A percentile compares a stretch with the other conserved stretches of the same genome.
phyloP scores from a whole-genome alignment of 2,113 vertebrate genomes.

The Abramis brama region DNA sequence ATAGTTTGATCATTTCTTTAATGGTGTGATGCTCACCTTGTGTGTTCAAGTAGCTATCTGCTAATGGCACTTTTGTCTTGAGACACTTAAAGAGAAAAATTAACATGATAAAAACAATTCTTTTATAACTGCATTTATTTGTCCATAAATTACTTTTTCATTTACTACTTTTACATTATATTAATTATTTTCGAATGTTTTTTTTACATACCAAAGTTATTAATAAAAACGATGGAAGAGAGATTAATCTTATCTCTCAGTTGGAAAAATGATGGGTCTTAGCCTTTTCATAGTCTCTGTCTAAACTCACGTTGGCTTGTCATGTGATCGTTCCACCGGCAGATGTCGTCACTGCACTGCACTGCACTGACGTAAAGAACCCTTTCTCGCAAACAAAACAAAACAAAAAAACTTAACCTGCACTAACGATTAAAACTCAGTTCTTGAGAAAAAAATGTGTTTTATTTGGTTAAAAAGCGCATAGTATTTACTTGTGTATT shows the following conservation, averaged over 20 bases:
- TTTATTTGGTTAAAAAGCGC: too few species aligned
- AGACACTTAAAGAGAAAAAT: neutral
- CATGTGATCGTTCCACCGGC: slow-evolving; percentile 19
- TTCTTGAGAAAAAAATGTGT: too few species aligned
- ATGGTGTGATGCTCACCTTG: neutral
- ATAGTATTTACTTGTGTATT: too few species aligned
- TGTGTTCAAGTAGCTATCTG: neutral
- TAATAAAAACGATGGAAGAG: neutral
- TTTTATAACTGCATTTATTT: neutral
- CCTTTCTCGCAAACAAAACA: too few species aligned
- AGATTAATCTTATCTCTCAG: neutral
- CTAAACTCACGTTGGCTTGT: neutral
- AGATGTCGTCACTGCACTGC: slow-evolving; percentile 54
- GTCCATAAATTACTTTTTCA: neutral
- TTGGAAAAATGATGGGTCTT: too few species aligned
- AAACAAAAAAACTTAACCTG: neutral
- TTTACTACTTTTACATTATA: neutral
- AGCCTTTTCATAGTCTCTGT: too few species aligned
- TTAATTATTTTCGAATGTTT: neutral
- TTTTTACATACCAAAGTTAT: neutral
- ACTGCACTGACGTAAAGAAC: neutral
- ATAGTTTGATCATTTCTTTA: neutral
- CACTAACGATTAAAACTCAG: neutral
- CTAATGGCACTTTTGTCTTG: neutral
- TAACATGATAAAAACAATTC: neutral